Percentiles rank a stretch among this genome's conserved stretches.
Evolutionary conservation across 2,888 invertebrate species (phyloP).

Genomic region (Alentia gelatinosa): DNA sequence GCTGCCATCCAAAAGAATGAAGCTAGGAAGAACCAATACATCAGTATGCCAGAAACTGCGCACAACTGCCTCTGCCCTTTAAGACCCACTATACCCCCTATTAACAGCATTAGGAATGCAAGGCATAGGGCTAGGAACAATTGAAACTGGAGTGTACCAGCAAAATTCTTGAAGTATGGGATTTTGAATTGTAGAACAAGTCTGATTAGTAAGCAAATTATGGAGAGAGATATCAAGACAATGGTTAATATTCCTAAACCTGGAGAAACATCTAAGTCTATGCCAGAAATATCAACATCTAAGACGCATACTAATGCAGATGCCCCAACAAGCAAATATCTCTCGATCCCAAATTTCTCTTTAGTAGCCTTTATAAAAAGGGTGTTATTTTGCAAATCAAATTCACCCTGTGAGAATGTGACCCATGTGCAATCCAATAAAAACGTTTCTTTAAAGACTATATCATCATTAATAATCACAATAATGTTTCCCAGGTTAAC

Average conservation of each 20-base stretch:
- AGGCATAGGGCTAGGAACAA: conserved; percentile 3
- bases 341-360: neutral
- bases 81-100: neutral
- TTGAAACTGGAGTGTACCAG: conserved; percentile 22
- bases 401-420: neutral
- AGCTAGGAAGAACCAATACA: neutral
- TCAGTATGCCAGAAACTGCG: neutral
- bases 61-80: neutral
- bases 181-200: conserved; percentile 12
- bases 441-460: neutral
- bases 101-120: neutral
- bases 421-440: neutral
- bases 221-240: neutral
- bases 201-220: neutral
- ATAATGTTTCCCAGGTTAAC: neutral
- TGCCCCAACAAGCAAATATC: neutral
- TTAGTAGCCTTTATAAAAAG: neutral
- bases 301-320: neutral
- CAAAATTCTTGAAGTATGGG: neutral
- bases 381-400: neutral
- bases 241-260: conserved; percentile 5
- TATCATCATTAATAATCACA: neutral
- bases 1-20: conserved; percentile 19
- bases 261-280: neutral
- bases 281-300: neutral